A percentile compares a stretch with the other conserved stretches of the same genome.
Evolutionary conservation across 2,113 vertebrate genomes (phyloP).

Genomic region (Dromiciops gliroides): DNA sequence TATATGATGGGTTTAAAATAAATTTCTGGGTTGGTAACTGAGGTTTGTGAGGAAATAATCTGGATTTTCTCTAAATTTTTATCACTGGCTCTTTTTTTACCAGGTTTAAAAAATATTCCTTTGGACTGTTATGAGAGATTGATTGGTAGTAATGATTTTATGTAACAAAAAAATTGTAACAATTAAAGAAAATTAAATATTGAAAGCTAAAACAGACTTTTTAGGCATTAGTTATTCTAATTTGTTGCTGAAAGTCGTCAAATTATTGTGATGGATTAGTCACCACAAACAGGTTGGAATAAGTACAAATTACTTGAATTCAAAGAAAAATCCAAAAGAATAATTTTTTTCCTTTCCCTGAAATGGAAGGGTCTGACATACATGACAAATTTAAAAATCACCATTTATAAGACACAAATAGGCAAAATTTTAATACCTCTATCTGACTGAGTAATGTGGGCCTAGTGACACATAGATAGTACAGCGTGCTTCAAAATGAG

Average conservation of each 20-base stretch:
- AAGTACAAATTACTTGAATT: slow-evolving; percentile 74
- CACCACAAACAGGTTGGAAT: slow-evolving; percentile 66
- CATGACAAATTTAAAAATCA: slow-evolving; percentile 59
- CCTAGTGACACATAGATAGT: slow-evolving; percentile 60
- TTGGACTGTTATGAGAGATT: slow-evolving; percentile 44
- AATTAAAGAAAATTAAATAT: slow-evolving; percentile 55
- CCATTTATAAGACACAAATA: slow-evolving; percentile 43
- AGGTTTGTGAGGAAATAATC: slow-evolving; percentile 44
- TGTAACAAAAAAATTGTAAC: slow-evolving; percentile 58
- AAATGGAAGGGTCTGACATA: slow-evolving; percentile 66
- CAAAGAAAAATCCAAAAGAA: slow-evolving; percentile 68
- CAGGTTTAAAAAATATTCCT: slow-evolving; percentile 46
- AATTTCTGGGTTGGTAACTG: slow-evolving; percentile 45
- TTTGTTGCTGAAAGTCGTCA: slow-evolving; percentile 71
- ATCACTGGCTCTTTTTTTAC: slow-evolving; percentile 40
- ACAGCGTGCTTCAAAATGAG: slow-evolving; percentile 65
- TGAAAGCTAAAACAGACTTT: slow-evolving; percentile 56
- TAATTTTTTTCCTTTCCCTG: slow-evolving; percentile 58
- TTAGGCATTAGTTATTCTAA: slow-evolving; percentile 69
- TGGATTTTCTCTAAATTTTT: slow-evolving; percentile 37
- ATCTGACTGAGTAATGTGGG: slow-evolving; percentile 7
- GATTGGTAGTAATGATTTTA: slow-evolving; percentile 59
- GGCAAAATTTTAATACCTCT: slow-evolving; percentile 52
- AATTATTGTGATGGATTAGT: slow-evolving; percentile 73
- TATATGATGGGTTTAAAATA: slow-evolving; percentile 45